Conservation (phyloP, 53 echinoderm and acorn worm species). For the Stichopus horrens region DNA sequence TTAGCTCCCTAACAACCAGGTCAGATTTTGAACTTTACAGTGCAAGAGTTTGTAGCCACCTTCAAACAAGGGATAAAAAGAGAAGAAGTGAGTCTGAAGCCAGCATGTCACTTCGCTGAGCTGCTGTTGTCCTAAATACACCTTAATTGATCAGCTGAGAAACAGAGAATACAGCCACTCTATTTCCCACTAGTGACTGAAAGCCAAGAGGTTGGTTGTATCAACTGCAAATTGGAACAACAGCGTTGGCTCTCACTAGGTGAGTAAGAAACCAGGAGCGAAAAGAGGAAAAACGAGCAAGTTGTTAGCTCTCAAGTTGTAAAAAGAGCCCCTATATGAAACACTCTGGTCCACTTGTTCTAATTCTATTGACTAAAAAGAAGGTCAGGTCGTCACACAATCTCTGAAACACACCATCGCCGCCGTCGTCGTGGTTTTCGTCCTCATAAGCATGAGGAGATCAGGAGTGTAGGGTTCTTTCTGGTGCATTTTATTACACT, state of each 20-base stretch:
- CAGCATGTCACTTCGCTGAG: background rate
- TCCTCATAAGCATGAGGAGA: too few species aligned
- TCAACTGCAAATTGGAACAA: slow-evolving; percentile 42
- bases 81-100: background rate
- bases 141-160: slow-evolving; percentile 40
- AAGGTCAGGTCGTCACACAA: slow-evolving; percentile 15
- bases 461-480: too few species aligned
- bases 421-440: too few species aligned
- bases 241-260: slow-evolving; percentile 27
- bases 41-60: background rate
- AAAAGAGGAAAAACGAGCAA: background rate
- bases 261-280: background rate
- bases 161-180: slow-evolving; percentile 21
- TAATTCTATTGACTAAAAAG: slow-evolving; percentile 19
- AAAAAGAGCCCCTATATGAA: slow-evolving; percentile 10
- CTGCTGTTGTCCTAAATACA: slow-evolving; percentile 34
- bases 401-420: too few species aligned
- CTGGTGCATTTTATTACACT: too few species aligned
- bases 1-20: background rate
- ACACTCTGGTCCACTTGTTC: slow-evolving; percentile 43
- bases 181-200: background rate
- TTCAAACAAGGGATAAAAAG: background rate
- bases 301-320: background rate
- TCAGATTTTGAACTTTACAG: slow-evolving; percentile 3
- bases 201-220: slow-evolving; percentile 26